Base-by-base conservation (phyloP, 2,113 vertebrate species). In the Tetraodon nigroviridis region DNA sequence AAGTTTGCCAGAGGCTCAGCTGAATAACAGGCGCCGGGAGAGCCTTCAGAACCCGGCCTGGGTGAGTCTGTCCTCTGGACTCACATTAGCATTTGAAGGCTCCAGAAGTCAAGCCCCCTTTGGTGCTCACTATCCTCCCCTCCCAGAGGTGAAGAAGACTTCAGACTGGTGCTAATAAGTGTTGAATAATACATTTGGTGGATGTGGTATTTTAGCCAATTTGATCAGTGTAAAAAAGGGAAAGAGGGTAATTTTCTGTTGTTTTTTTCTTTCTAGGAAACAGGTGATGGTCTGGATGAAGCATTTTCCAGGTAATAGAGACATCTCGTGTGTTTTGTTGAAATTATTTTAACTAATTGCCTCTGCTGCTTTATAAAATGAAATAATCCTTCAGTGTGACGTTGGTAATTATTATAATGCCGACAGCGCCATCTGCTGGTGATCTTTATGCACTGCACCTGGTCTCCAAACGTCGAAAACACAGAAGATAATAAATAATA, bases 261-360 rank as follows among this genome's bases (percentile, higher is more conserved):
- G 24, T 4, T 27, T 27, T 42, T 52, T 60, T 52, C 75, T 49
- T 76, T 78, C 29, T 71, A 98, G 95, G 92, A 92, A 80, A 87
- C 91, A 66, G 93, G 95, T 46, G 94, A 97, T 6, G 92, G 86
- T 49, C 90, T 98, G 68, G 95, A 98, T 73, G 95, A 97, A 85
- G 94, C 96, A 0, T 98, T 98, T 78, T 94, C 94, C 62, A 98
- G 94, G 96, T 98, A 91, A 84, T 89, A 55, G 55, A 69, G 48
- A 29, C 49, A 6, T 32, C 20, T 37, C 58, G 7, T 14, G 18
- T 17, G 13, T 16, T 24, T 6, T 15, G 21, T 11, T 61, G 0
- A 60, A 61, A 65, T 64, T 0, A 51, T 50, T 17, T 0, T 1
- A 1, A 3, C 12, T 51, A 40, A 70, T 76, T 71, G 18, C 20